Conservation (phyloP, 2,888 invertebrate genomes). For the Oscheius onirici region DNA sequence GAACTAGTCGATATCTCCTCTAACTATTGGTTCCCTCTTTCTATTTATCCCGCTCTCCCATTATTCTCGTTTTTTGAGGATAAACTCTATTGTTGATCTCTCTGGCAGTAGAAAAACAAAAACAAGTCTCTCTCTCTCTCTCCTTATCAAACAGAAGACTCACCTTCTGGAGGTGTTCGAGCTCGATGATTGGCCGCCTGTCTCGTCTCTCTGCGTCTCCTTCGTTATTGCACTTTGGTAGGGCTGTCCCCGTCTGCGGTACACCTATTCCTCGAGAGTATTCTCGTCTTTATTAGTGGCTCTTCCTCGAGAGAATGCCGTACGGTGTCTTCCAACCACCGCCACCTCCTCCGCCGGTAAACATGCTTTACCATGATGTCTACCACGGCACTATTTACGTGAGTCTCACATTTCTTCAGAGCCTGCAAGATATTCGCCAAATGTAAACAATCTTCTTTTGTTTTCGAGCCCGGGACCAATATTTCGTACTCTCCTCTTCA, state of each 20-base stretch:
- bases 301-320: no score
- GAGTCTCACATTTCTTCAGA: background rate
- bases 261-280: slow-evolving; percentile 10
- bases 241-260: slow-evolving; percentile 2
- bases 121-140: slow-evolving; percentile 3
- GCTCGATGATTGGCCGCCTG: slow-evolving; percentile 26
- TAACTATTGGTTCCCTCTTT: background rate
- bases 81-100: no score
- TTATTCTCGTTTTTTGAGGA: no score
- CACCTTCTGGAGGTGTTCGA: background rate
- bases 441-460: background rate
- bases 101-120: no score
- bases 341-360: no score
- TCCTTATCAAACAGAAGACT: background rate
- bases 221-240: slow-evolving; percentile 17
- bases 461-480: slow-evolving; percentile 1
- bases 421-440: background rate
- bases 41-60: no score
- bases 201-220: slow-evolving; percentile 19
- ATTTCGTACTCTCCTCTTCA: background rate
- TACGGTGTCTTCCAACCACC: no score
- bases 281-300: background rate
- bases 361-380: slow-evolving; percentile 17
- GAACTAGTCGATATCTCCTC: background rate
- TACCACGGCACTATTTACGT: slow-evolving; percentile 2